Evolutionary conservation across 2,113 vertebrate species (phyloP).

Genomic region (Phylloscopus whistleri): DNA sequence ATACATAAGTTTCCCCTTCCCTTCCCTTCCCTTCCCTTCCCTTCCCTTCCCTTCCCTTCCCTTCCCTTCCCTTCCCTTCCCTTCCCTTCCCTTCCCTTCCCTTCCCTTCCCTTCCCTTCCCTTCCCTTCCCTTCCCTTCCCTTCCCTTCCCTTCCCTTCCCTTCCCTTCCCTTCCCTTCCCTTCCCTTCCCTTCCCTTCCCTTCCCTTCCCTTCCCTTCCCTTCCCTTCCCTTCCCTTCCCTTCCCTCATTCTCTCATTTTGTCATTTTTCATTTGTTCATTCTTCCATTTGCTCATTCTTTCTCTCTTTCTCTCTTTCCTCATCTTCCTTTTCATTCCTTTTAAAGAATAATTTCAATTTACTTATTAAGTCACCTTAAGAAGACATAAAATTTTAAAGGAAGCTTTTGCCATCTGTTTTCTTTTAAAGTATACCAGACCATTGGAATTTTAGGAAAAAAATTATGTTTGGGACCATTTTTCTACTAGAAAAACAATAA

Average conservation of each 20-base stretch:
- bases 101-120: too few relatives aligned
- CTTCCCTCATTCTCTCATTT: too few relatives aligned
- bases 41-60: too few relatives aligned
- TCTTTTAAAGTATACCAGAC: not conserved
- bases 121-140: not conserved
- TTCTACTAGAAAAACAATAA: conserved; percentile 15
- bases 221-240: too few relatives aligned
- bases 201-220: too few relatives aligned
- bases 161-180: too few relatives aligned
- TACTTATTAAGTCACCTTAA: not conserved
- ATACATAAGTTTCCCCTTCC: not conserved
- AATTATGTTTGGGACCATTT: not conserved
- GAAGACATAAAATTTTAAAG: not conserved
- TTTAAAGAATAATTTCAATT: not conserved
- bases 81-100: too few relatives aligned
- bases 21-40: too few relatives aligned
- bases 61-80: too few relatives aligned
- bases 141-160: not conserved
- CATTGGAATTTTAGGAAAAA: not conserved
- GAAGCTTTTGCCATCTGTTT: conserved; percentile 7
- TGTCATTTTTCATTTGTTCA: not conserved
- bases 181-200: too few relatives aligned
- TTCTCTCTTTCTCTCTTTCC: not conserved
- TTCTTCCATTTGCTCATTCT: not conserved
- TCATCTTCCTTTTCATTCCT: not conserved